Conservation (phyloP, 2,888 invertebrate genomes). For the Trichacis sp. region DNA sequence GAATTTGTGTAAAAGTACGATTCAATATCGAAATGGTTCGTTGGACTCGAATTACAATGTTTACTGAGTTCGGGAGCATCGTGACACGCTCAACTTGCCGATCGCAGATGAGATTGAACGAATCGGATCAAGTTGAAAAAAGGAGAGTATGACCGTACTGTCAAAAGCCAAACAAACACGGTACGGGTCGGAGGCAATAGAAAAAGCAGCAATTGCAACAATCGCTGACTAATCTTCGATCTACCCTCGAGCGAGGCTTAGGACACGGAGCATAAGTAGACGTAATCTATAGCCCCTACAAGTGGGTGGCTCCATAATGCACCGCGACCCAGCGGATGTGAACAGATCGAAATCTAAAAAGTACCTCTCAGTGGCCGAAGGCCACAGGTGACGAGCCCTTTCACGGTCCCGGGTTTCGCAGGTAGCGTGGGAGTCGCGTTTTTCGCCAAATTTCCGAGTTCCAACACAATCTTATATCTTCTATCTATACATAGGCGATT, state of each 20-base stretch:
- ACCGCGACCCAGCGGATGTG: slow-evolving; percentile 14
- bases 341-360: slow-evolving; percentile 26
- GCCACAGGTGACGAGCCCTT: slow-evolving; percentile 29
- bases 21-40: slow-evolving; percentile 45
- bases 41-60: slow-evolving; percentile 60
- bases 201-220: slow-evolving; percentile 34
- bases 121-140: slow-evolving; percentile 5
- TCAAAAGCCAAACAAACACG: slow-evolving; percentile 40
- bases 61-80: slow-evolving; percentile 51
- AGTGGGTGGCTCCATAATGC: slow-evolving; percentile 28
- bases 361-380: slow-evolving; percentile 16
- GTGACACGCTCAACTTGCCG: slow-evolving; percentile 20
- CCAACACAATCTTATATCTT: no score
- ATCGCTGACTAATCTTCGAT: slow-evolving; percentile 27
- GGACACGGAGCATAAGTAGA: slow-evolving; percentile 15
- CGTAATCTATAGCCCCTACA: slow-evolving; percentile 28
- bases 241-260: slow-evolving; percentile 28
- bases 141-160: slow-evolving; percentile 11
- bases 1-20: slow-evolving; percentile 1
- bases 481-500: no score
- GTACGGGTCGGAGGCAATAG: not conserved
- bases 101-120: slow-evolving; percentile 19
- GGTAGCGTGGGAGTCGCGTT: not conserved
- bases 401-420: not conserved
- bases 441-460: not conserved